phyloP scores from a whole-genome alignment of 2,888 invertebrate species.

The Coecobrya sp. region DNA sequence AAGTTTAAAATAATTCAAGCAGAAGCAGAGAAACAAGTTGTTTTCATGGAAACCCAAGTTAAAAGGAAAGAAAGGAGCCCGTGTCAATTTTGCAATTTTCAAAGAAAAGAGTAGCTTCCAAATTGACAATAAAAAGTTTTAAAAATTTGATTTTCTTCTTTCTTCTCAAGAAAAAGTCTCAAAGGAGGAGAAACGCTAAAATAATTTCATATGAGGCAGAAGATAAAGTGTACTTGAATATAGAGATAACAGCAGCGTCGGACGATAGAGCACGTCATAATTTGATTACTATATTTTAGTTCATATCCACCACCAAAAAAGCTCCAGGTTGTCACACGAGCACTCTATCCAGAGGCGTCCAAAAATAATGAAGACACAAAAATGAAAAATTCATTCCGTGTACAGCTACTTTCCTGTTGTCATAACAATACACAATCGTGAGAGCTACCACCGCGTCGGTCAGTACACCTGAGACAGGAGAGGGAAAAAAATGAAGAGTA shows the following conservation, averaged over 20 bases:
- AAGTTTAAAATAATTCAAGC: background rate
- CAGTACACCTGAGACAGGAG: background rate
- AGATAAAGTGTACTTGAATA: background rate
- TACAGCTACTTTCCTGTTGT: background rate
- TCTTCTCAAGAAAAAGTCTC: background rate
- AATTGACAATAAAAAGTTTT: constrained; percentile 22
- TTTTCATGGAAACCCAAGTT: background rate
- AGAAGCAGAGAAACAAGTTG: background rate
- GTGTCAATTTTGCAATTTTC: background rate
- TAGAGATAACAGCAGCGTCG: background rate
- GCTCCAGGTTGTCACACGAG: background rate
- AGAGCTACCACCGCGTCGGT: background rate
- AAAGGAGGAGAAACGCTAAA: background rate
- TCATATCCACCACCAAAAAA: background rate
- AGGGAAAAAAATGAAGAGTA: constrained; percentile 13
- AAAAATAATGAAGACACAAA: background rate
- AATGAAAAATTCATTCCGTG: background rate
- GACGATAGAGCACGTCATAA: constrained; percentile 4
- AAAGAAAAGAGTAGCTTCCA: background rate
- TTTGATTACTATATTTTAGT: constrained; percentile 16
- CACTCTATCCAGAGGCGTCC: background rate
- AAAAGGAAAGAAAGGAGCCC: background rate
- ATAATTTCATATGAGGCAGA: constrained; percentile 6
- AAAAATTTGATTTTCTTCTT: constrained; percentile 9
- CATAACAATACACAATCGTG: background rate